Evolutionary conservation across 2,797 vertebrate genomes (phyloP).

Genomic region (Rhabdomys pumilio): DNA sequence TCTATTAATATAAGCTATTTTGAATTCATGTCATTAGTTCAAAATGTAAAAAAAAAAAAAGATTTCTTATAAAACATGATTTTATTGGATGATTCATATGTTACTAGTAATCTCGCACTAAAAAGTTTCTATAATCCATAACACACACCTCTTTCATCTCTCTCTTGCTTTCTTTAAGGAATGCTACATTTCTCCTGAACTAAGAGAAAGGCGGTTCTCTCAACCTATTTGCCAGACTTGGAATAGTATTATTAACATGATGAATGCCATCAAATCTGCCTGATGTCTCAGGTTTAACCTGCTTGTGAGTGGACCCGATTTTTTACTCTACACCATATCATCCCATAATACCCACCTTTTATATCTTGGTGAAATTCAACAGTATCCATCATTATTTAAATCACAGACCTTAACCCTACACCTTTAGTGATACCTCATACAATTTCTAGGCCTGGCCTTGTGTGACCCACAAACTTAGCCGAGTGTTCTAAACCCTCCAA

Average conservation of each 20-base stretch:
- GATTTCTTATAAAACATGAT: background rate
- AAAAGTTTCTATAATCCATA: background rate
- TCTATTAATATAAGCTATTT: background rate
- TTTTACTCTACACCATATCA: background rate
- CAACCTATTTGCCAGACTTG: background rate
- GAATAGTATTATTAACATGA: background rate
- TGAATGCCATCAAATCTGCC: rapidly evolving
- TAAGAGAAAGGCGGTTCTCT: background rate
- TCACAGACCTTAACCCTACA: background rate
- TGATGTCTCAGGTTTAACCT: background rate
- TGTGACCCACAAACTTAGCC: background rate
- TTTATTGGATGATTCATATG: background rate
- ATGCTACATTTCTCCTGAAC: background rate
- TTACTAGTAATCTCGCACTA: background rate
- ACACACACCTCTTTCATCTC: rapidly evolving
- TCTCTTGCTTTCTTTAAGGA: background rate
- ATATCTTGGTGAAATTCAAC: background rate
- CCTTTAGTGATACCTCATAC: background rate
- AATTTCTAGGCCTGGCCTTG: background rate
- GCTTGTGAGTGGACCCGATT: background rate
- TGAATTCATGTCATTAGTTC: background rate
- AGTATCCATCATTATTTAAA: background rate
- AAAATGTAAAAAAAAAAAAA: background rate
- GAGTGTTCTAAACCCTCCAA: background rate
- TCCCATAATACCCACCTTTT: background rate